Percentiles rank a stretch among this genome's conserved stretches.
Evolutionary conservation across 1,140 invertebrate genomes (phyloP).

Genomic region (Capitella teleta): DNA sequence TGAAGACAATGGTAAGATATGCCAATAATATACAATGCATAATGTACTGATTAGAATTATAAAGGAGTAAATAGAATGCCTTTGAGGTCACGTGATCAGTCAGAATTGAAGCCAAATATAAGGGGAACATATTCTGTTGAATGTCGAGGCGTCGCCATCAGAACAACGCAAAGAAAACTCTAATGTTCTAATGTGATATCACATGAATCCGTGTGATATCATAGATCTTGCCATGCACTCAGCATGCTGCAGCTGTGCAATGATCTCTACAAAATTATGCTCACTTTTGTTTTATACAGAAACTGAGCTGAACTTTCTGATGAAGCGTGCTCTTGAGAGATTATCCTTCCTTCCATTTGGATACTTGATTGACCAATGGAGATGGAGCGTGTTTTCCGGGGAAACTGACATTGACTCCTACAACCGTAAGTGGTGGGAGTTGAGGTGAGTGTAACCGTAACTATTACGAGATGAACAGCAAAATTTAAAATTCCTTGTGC

Average conservation of each 20-base stretch:
- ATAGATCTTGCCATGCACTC: background rate
- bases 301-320: conserved; percentile 75
- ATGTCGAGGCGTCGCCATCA: too few species aligned
- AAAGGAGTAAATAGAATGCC: background rate
- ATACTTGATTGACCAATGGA: conserved; percentile 72
- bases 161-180: too few species aligned
- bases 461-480: too few species aligned
- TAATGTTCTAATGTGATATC: background rate
- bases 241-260: background rate
- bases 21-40: background rate
- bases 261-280: background rate
- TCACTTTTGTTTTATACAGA: conserved; percentile 39
- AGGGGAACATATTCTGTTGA: background rate
- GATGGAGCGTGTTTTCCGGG: conserved; percentile 75
- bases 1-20: conserved; percentile 34
- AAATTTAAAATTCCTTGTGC: too few species aligned
- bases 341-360: conserved; percentile 80
- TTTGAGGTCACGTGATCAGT: background rate
- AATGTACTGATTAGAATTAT: background rate
- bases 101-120: background rate
- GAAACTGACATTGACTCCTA: conserved; percentile 39
- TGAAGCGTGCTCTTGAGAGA: conserved; percentile 70
- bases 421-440: conserved; percentile 44
- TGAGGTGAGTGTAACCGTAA: too few species aligned
- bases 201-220: background rate